Percentiles rank a stretch among this genome's conserved stretches.
phyloP scores from a whole-genome alignment of 2,797 vertebrate species.

The Pseudochirops cupreus region DNA sequence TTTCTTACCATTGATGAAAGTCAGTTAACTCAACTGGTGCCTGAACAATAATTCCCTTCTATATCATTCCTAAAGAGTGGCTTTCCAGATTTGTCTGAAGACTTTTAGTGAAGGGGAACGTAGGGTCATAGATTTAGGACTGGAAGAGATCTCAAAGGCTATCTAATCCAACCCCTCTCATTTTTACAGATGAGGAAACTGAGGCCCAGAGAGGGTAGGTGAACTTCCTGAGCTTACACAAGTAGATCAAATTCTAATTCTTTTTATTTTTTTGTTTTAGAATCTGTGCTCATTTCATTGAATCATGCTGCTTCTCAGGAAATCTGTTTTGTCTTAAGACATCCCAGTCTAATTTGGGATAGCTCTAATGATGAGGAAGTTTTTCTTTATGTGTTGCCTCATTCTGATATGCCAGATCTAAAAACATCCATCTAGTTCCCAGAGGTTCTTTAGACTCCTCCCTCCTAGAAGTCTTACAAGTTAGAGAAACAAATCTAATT shows the following conservation, averaged over 20 bases:
- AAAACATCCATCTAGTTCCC: not conserved
- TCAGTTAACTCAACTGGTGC: not conserved
- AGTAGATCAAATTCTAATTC: not conserved
- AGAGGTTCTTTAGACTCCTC: not conserved
- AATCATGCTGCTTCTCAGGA: not conserved
- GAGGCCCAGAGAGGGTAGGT: not conserved
- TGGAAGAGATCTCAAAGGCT: not conserved
- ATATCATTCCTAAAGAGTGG: not conserved
- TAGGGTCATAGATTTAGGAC: not conserved
- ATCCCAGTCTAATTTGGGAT: not conserved
- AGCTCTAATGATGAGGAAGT: not conserved
- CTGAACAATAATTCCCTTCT: not conserved
- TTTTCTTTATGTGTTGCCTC: not conserved
- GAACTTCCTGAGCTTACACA: not conserved
- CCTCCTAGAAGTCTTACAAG: not conserved
- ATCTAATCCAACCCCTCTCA: not conserved
- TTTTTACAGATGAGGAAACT: not conserved
- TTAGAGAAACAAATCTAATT: not conserved
- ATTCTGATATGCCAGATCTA: not conserved
- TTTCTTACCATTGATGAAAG: conserved; percentile 19
- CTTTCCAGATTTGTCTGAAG: not conserved
- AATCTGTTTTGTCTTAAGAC: not conserved
- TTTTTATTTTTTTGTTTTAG: not conserved
- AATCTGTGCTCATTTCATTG: not conserved
- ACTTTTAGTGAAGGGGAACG: not conserved